Evolutionary conservation across 2,113 vertebrate species (phyloP), one percentile per base, ranked within the genome.

Genomic region (Irena cyanogastra): DNA sequence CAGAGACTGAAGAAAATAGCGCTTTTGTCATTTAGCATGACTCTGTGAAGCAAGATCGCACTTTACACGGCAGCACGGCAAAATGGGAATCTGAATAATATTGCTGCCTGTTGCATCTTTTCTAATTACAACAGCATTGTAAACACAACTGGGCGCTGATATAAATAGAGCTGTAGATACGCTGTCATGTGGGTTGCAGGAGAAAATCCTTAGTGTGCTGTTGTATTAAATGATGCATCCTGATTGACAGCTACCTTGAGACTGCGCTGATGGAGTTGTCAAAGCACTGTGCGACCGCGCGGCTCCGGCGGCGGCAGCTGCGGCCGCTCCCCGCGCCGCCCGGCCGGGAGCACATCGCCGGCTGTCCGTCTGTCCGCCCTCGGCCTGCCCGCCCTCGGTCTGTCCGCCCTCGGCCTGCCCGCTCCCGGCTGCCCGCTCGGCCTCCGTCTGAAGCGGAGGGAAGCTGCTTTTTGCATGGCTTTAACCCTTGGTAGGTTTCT

Each of bases 181-280:
- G 97, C 98, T 99, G 99, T 99, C 99, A 98, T 98, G 98, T 96
- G 98, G 97, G 86, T 95, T 97, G 98, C 79, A 83, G 92, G 96
- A 96, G 97, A 98, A 98, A 98, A 98, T 98, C 99, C 98, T 99
- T 84, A 60, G 98, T 98, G 99, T 98, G 98, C 98, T 98, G 98
- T 97, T 98, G 99, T 98, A 99, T 98, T 98, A 98, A 99, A 98
- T 98, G 99, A 99, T 99, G 98, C 98, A 85, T 98, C 98, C 98
- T 99, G 99, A 99, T 98, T 99, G 99, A 99, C 99, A 98, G 99
- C 99, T 99, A 99, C 99, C 99, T 98, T 98, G 99, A 99, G 99
- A 99, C 99, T 97, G 97, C 95, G 96, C 98, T 98, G 99, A 99
- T 99, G 99, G 99, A 99, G 99, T 98, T 99, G 99, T 99, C 99